Base-by-base conservation (phyloP, 2,888 invertebrate genomes). In the Phanerotoma sp. region DNA sequence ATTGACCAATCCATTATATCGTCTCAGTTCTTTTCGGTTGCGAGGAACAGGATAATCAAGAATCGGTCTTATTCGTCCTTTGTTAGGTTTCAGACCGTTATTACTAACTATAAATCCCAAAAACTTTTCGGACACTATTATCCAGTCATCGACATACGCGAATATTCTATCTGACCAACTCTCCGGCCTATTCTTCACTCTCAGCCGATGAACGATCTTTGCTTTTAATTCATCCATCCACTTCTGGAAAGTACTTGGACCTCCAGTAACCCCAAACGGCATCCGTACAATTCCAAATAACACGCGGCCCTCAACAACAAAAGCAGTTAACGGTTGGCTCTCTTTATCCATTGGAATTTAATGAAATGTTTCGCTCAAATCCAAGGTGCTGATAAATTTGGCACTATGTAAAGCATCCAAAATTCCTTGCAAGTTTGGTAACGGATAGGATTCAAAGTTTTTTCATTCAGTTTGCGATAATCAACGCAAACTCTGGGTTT, bases 61-160 rank as follows among this genome's bases (percentile, higher is more conserved):
- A 5, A 58, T 55, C 4, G 58, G 56, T 41, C 56, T 44, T 9
- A 63, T 49, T 32, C 57, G 55, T 11, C 56, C 57, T 3, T 56
- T 56, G 15, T 61, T 56, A 4, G 59, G 57, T 25, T 55, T 46
- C 41, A 62, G 55, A 6, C 62, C 54, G 7, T 38, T 16, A 25
- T 56, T 45, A 33, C 61, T 55, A 15, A 62, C 38, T 4, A 56
- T 37, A 28, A 56, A 62, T 10, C 57, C 60, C 33, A 58, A 53
- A 57, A n/a, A n/a, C n/a, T n/a, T n/a, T n/a, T n/a, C n/a, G n/a
- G n/a, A n/a, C n/a, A n/a, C n/a, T n/a, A n/a, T 52, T 51, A 41
- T 51, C 33, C 16, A 16, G 21, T 7, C 30, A 10, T n/a, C 20
- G 11, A 41, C 11, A 41, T 18, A 20, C 13, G 25, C 21, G 20